phyloP scores from a whole-genome alignment of 2,113 vertebrate genomes.

The Cyphomyrus discorhynchus region DNA sequence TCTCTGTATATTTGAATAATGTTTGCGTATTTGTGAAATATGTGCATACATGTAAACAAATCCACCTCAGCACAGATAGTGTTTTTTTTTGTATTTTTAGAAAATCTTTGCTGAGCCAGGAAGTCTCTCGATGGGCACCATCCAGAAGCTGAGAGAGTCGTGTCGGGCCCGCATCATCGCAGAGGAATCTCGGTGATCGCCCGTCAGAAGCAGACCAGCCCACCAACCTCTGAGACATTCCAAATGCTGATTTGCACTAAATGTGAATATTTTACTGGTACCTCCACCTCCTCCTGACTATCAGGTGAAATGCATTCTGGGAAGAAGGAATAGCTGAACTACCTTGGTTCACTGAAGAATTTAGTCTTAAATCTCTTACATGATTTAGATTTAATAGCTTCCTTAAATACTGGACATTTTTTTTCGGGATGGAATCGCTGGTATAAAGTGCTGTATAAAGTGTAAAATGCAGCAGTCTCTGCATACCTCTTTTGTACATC shows the following conservation, averaged over 20 bases:
- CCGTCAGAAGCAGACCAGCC: background rate
- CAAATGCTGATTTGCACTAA: slow-evolving; percentile 43
- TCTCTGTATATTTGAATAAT: background rate
- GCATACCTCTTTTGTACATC: background rate
- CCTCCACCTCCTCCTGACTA: slow-evolving; percentile 22
- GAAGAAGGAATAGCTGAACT: slow-evolving; percentile 11
- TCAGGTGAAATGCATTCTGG: slow-evolving; percentile 31
- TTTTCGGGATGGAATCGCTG: background rate
- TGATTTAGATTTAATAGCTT: background rate
- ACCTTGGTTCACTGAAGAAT: background rate
- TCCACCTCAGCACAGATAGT: background rate
- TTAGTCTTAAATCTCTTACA: background rate
- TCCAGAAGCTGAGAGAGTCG: slow-evolving; percentile 71
- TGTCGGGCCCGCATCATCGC: slow-evolving; percentile 61
- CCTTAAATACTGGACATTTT: slow-evolving; percentile 8
- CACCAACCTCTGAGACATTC: slow-evolving; percentile 32
- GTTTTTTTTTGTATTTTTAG: slow-evolving; percentile 45
- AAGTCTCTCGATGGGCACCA: slow-evolving; percentile 69
- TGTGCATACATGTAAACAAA: background rate
- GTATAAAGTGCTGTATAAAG: background rate
- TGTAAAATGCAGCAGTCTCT: background rate
- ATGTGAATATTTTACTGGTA: slow-evolving; percentile 31
- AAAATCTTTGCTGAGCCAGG: slow-evolving; percentile 86
- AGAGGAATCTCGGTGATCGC: slow-evolving; percentile 48
- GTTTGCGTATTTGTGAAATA: background rate